A percentile compares a stretch with the other conserved stretches of the same genome.
These are phyloP conservation scores for Mactra quadrangularis DNA, from an alignment of 1,140 invertebrate species.

Conservation along the genomic window DNA sequence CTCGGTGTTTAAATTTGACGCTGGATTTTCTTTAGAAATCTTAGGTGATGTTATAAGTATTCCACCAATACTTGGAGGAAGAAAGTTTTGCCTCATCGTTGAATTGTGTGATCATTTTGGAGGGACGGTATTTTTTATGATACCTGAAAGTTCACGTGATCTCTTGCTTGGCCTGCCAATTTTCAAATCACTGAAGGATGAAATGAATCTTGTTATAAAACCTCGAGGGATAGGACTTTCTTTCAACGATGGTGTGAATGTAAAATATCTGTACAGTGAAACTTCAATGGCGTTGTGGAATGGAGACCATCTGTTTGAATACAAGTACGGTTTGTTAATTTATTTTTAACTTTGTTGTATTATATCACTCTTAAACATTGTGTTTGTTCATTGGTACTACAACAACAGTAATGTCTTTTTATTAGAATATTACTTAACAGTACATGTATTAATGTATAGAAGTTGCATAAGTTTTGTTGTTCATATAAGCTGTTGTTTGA, in stretches of 20 bases:
- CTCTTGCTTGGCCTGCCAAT: background rate
- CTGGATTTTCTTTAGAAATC: background rate
- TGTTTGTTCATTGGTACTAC: no score
- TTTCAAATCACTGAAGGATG: background rate
- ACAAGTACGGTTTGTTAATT: background rate
- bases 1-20: slow-evolving; percentile 20
- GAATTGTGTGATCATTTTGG: slow-evolving; percentile 10
- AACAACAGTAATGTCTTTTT: no score
- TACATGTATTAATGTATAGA: no score
- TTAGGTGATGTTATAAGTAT: background rate
- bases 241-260: slow-evolving; percentile 7
- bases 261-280: background rate
- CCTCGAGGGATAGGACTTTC: slow-evolving; percentile 31
- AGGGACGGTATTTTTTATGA: slow-evolving; percentile 26
- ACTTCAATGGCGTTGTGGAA: slow-evolving; percentile 3
- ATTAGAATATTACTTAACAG: no score
- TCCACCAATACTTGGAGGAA: background rate
- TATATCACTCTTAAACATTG: no score
- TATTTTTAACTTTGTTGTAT: no score
- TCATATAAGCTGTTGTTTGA: no score
- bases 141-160: slow-evolving; percentile 1
- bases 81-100: slow-evolving; percentile 19
- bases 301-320: slow-evolving; percentile 17
- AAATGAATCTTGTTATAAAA: background rate
- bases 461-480: no score